Percentiles rank a stretch among this genome's conserved stretches.
Evolutionary conservation across 2,797 vertebrate species (phyloP).

Genomic region (Anniella stebbinsi): DNA sequence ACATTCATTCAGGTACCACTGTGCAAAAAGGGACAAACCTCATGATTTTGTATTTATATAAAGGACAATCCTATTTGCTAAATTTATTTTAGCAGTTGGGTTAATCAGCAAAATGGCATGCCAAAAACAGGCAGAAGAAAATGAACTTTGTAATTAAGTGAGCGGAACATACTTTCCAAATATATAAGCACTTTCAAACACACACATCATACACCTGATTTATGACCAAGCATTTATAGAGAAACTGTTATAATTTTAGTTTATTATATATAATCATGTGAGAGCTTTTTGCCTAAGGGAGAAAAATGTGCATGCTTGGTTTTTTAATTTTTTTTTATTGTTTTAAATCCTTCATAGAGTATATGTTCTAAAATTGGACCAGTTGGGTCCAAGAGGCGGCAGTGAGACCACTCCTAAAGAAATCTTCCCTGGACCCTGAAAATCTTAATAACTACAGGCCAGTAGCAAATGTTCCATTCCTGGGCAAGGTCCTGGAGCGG

Average conservation of each 20-base stretch:
- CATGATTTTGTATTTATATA: conserved; percentile 73
- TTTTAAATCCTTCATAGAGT: conserved; percentile 5
- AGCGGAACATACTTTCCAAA: conserved; percentile 58
- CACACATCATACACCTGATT: conserved; percentile 13
- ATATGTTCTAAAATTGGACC: conserved; percentile 15
- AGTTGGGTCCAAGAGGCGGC: neutral
- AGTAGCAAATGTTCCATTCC: too few relatives aligned
- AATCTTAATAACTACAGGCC: too few relatives aligned
- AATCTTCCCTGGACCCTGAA: too few relatives aligned
- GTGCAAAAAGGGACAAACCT: conserved; percentile 46
- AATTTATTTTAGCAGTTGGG: conserved; percentile 70
- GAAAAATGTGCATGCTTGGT: neutral
- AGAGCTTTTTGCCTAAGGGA: neutral
- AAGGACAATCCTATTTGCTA: conserved; percentile 67
- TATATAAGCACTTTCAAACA: neutral
- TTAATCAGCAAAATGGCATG: conserved; percentile 75
- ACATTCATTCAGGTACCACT: conserved; percentile 75
- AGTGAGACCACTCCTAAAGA: too few relatives aligned
- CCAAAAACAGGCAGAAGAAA: conserved; percentile 6
- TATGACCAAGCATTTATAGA: neutral
- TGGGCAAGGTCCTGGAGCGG: too few relatives aligned
- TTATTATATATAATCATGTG: neutral
- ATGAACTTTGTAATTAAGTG: conserved; percentile 58
- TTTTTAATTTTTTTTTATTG: too few relatives aligned
- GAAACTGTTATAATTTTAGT: conserved; percentile 20